Percentiles rank a stretch among this genome's conserved stretches.
phyloP scores from a whole-genome alignment of 2,113 vertebrate genomes.

The Percina caprodes region DNA sequence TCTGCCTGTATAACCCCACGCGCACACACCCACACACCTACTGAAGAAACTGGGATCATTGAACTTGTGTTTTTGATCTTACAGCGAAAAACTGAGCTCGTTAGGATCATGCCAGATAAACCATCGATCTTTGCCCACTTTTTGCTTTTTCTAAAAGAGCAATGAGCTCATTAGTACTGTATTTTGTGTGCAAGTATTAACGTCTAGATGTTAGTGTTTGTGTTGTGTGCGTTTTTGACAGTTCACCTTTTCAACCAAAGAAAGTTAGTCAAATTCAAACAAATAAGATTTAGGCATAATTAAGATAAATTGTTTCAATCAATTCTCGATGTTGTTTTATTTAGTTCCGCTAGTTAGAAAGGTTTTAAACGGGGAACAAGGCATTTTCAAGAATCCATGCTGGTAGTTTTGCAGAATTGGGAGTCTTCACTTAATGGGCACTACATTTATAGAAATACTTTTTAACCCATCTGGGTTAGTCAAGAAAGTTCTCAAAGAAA shows the following conservation, averaged over 20 bases:
- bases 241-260: conserved; percentile 52
- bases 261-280: conserved; percentile 20
- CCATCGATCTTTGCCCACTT: background rate
- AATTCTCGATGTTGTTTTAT: background rate
- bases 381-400: conserved; percentile 18
- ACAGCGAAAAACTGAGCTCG: conserved; percentile 8
- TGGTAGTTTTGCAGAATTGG: conserved; percentile 19
- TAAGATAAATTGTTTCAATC: conserved; percentile 2
- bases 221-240: conserved; percentile 7
- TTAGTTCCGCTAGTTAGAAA: conserved; percentile 13
- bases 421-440: conserved; percentile 22
- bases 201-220: conserved; percentile 7
- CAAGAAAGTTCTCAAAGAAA: conserved; percentile 52
- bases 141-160: conserved; percentile 11
- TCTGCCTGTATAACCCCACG: conserved; percentile 24
- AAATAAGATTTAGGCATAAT: conserved; percentile 18
- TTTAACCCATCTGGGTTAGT: conserved; percentile 26
- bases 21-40: background rate
- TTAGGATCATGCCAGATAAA: conserved; percentile 27
- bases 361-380: conserved; percentile 20
- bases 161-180: conserved; percentile 32
- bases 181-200: conserved; percentile 19
- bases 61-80: conserved; percentile 35
- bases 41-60: background rate
- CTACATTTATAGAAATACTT: conserved; percentile 28